Evolutionary conservation across 2,888 invertebrate genomes (phyloP).

Genomic region (Philaethria dido): DNA sequence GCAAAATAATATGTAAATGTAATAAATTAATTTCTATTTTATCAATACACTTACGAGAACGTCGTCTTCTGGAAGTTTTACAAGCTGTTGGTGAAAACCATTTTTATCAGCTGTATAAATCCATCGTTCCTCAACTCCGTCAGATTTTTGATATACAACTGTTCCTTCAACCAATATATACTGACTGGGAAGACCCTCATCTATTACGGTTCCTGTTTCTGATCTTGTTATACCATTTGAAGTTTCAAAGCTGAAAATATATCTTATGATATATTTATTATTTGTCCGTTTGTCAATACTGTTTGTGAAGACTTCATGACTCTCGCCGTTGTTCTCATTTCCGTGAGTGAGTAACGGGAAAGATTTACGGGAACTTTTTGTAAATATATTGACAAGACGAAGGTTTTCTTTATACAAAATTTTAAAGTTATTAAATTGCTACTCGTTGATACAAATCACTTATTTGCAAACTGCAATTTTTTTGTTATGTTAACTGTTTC

Average conservation of each 20-base stretch:
- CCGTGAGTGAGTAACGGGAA: too few relatives aligned
- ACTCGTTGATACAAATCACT: too few relatives aligned
- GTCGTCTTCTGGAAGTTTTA: background rate
- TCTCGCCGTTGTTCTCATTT: too few relatives aligned
- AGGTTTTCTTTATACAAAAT: too few relatives aligned
- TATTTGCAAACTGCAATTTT: too few relatives aligned
- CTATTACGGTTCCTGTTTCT: conserved; percentile 82
- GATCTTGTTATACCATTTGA: conserved; percentile 86
- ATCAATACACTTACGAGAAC: background rate
- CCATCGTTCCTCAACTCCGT: conserved; percentile 48
- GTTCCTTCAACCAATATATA: conserved; percentile 52
- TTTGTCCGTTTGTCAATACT: too few relatives aligned
- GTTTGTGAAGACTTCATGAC: too few relatives aligned
- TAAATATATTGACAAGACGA: too few relatives aligned
- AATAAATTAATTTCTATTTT: background rate
- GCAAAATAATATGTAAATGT: too few relatives aligned
- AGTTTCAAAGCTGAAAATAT: conserved; percentile 82
- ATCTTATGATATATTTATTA: background rate
- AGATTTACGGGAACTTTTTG: too few relatives aligned
- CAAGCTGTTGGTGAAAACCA: conserved; percentile 44
- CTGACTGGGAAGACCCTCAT: conserved; percentile 52
- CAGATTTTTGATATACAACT: conserved; percentile 53
- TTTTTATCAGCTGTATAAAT: conserved; percentile 53
- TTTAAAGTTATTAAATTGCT: too few relatives aligned
- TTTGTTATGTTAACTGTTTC: too few relatives aligned